Conservation (phyloP, 2,113 vertebrate species). For the Xenopus borealis region DNA sequence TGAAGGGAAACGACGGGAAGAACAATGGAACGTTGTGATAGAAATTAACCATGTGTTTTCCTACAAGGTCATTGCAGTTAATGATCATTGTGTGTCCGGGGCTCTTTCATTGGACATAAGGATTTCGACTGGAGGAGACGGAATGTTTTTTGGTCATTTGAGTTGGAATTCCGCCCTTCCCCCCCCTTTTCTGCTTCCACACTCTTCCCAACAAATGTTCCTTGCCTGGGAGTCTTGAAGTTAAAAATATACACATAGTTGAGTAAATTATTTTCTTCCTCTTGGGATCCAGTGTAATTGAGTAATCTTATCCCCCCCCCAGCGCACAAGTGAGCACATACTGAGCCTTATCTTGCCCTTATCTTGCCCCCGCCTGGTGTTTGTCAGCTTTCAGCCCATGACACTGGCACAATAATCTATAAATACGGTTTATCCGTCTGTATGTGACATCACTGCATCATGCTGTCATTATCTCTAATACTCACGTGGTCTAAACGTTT, state of each 20-base stretch:
- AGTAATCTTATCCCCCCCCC: slow-evolving; percentile 33
- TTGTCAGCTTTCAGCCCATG: slow-evolving; percentile 4
- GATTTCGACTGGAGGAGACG: slow-evolving; percentile 14
- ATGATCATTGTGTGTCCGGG: slow-evolving; percentile 29
- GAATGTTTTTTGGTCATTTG: background rate
- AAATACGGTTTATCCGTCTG: background rate
- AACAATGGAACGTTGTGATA: background rate
- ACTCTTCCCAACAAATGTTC: slow-evolving; percentile 42
- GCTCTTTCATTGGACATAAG: slow-evolving; percentile 28
- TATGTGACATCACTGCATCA: slow-evolving; percentile 10
- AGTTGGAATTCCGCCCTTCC: slow-evolving; percentile 32
- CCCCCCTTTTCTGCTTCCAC: slow-evolving; percentile 13
- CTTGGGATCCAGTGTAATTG: slow-evolving; percentile 28
- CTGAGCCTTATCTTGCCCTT: slow-evolving; percentile 38
- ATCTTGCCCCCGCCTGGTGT: slow-evolving; percentile 30
- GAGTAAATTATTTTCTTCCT: slow-evolving; percentile 39
- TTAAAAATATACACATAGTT: slow-evolving; percentile 46
- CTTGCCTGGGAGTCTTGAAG: slow-evolving; percentile 36
- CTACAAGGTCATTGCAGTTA: slow-evolving; percentile 41
- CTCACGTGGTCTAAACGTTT: no score
- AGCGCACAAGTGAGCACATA: background rate
- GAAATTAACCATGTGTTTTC: slow-evolving; percentile 22
- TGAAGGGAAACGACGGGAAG: no score
- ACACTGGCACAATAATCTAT: slow-evolving; percentile 4
- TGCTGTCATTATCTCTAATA: no score